Base-by-base conservation (phyloP, 2,113 vertebrate genomes). In the Sebastes fasciatus region DNA sequence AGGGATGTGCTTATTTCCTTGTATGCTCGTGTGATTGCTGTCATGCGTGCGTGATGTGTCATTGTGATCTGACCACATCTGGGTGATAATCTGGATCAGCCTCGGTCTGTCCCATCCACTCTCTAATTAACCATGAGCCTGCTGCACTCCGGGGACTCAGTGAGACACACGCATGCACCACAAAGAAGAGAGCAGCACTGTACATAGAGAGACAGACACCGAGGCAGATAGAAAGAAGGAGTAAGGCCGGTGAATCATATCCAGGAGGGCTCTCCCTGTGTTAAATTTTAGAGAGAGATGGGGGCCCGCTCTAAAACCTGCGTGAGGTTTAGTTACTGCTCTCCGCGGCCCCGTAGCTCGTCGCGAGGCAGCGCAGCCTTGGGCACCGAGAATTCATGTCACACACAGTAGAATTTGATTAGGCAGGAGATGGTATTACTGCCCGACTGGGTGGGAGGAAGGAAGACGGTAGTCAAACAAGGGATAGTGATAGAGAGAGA, bases 331-430 rank as follows among this genome's bases (percentile, higher is more conserved):
- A 74, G 79, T 90, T 93, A 76, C 82, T 77, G 86, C 73, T 90
- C 82, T 76, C 84, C 48, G 66, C n/a, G 70, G 81, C 87, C 83
- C 82, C 45, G 82, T 65, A 74, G 84, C 85, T 83, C 69, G 86
- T 89, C 55, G 62, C 2, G 81, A 89, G 76, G 80, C 86, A 67
- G 79, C 57, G 67, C 82, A 79, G 91, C 91, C 88, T 74, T 82
- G 86, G 88, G 89, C 89, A 60, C 81, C 57, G 26, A 82, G 86
- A 90, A 90, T 91, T 90, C 90, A 85, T 93, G 91, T 93, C 91
- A 88, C 89, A 90, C 89, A 83, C 80, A 88, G 87, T 83, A 74
- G 85, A 90, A 93, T 92, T 84, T 92, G 91, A 94, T 94, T 92
- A 93, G 88, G 79, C 86, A 84, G 86, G 90, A 89, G 91, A 92